Conservation (phyloP, 2,888 invertebrate species). For the Drosophila yooni region DNA sequence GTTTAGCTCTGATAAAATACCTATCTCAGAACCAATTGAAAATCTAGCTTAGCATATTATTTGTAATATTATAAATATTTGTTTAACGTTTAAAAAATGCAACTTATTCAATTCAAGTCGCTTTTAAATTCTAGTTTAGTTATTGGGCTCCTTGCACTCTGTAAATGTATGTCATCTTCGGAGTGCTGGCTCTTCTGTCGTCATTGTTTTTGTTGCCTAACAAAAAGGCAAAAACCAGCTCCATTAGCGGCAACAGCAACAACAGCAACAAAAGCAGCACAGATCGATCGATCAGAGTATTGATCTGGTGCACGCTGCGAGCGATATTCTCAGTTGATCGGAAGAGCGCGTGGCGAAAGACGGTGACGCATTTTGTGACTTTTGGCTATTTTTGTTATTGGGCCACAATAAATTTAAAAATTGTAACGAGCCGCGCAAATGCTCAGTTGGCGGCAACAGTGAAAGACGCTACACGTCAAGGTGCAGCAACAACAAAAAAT, state of each 20-base stretch:
- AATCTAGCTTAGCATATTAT: neutral
- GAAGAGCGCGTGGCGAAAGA: slow-evolving; percentile 40
- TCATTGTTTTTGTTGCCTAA: slow-evolving; percentile 34
- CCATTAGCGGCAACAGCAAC: slow-evolving; percentile 26
- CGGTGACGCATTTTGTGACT: slow-evolving; percentile 58
- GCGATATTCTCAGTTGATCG: slow-evolving; percentile 52
- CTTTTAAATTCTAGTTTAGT: neutral
- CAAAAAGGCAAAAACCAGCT: slow-evolving; percentile 35
- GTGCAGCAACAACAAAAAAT: neutral
- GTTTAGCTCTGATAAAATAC: neutral
- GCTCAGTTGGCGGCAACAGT: slow-evolving; percentile 21
- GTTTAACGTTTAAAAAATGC: neutral
- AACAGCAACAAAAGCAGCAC: slow-evolving; percentile 28
- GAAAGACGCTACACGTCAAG: slow-evolving; percentile 7
- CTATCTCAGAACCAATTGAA: neutral
- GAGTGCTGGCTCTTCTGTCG: neutral
- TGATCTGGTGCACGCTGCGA: slow-evolving; percentile 41
- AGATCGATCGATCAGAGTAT: slow-evolving; percentile 45
- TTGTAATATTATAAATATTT: neutral
- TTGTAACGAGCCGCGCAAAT: slow-evolving; percentile 20
- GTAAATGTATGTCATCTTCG: neutral
- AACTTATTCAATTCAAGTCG: neutral
- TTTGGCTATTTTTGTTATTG: slow-evolving; percentile 61
- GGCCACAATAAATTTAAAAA: slow-evolving; percentile 28
- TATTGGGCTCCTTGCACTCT: neutral